phyloP scores from a whole-genome alignment of 2,797 vertebrate genomes.

The Scolopax rusticola region DNA sequence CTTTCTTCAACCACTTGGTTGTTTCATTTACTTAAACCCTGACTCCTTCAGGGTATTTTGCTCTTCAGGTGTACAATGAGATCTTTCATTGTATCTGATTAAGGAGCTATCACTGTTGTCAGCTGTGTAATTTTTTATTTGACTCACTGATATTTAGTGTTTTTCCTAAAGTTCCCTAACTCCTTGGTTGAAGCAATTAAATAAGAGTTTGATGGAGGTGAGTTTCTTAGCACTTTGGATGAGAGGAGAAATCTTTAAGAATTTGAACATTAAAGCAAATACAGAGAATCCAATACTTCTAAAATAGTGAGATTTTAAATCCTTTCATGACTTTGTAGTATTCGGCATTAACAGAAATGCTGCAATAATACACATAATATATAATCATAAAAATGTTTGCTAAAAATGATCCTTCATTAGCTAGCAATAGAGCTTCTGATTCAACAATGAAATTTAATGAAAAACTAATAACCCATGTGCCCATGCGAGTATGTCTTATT shows the following conservation, averaged over 20 bases:
- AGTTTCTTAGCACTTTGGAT: not conserved
- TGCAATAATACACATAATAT: not conserved
- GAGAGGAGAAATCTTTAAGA: not conserved
- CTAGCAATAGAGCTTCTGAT: not conserved
- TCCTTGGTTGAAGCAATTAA: not conserved
- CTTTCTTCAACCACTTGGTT: not conserved
- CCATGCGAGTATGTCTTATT: not conserved
- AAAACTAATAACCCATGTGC: not conserved
- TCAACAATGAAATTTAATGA: conserved; percentile 14
- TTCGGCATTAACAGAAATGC: not conserved
- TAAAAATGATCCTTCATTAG: conserved; percentile 1
- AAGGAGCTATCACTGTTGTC: conserved; percentile 2
- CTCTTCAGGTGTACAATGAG: not conserved
- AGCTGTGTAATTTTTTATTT: conserved; percentile 12
- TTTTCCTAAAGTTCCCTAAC: not conserved
- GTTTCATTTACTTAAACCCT: not conserved
- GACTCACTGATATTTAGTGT: not conserved
- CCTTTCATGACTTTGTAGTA: not conserved
- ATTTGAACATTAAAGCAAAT: not conserved
- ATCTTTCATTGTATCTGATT: not conserved
- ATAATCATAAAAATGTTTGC: not conserved
- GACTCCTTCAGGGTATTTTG: conserved; percentile 25
- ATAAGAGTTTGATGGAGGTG: not conserved
- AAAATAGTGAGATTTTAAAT: not conserved
- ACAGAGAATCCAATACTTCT: not conserved